Base-by-base conservation (phyloP, 2,797 vertebrate genomes). In the Crenuchus spilurus region DNA sequence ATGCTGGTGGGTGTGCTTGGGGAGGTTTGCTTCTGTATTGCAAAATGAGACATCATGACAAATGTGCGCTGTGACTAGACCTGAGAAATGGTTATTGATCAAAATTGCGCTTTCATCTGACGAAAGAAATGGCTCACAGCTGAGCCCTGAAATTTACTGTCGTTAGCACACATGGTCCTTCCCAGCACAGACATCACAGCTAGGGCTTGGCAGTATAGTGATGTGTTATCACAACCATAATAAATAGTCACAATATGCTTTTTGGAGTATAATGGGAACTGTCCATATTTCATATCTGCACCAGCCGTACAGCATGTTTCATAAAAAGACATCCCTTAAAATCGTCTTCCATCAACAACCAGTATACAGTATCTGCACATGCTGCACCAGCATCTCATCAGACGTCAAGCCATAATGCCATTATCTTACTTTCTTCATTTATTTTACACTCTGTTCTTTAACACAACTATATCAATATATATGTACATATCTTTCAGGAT, bases 11-110 rank as follows among this genome's bases (percentile, higher is more conserved):
- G 16, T 4, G 26, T 46, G n/a, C 41, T 31, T 1, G n/a, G 11
- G 11, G 39, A 44, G 52, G 26, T 54, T 10, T 20, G 35, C 18
- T 22, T 20, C 61, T 49, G 61, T 28, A 24, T 30, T 37, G 26
- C 49, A 57, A 48, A 77, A 75, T 33, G 28, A 60, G 74, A 48
- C 75, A 75, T 72, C 63, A 64, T n/a, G 62, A 58, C 24, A 57
- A 72, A 81, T 31, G 44, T 22, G 41, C 55, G 9, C 28, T 7
- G 41, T 41, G 64, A 39, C 52, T 28, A 14, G 11, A 41, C 7
- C 41, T 22, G 41, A 70, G 51, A 75, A 72, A 69, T 39, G 44
- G 69, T 52, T 70, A 75, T 78, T 49, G 80, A 81, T 78, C 72
- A 70, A 54, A 55, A 61, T 72, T 22, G 35, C 2, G 14, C 57